Evolutionary conservation across 2,888 invertebrate species (phyloP), one percentile per base, ranked within the genome.

Genomic region (Nasonovia ribisnigri): DNA sequence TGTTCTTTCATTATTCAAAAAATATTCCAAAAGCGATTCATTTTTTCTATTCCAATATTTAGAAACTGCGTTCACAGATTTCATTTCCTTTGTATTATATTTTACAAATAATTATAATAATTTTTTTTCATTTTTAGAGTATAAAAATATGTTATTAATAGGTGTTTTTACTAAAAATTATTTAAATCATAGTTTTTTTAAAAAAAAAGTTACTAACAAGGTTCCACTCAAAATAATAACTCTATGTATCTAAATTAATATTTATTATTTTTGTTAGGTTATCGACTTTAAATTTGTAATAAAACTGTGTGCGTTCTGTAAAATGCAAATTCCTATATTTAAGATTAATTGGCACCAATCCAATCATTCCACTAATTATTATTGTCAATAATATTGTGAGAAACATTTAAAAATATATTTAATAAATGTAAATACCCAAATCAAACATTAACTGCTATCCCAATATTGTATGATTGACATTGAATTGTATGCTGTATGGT

Each of bases 91-190:
- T 89, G 46, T 93, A 57, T 84, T 84, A 90, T 93, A 93, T 93
- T 93, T 90, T 93, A 84, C 60, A 48, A 89, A 84, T 88, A 54
- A 89, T 84, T 57, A 84, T 84, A 54, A 67, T 77, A 48, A 51
- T 67, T 77, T 92, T 57, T 88, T 88, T 93, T 84, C 29, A 84
- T 84, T 88, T 93, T 84, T 93, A 93, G 89, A 93, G 89, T 93
- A 92, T 92, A 89, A 84, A 89, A 89, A 57, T 90, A 46, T 90
- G 84, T 93, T 93, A 89, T 84, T 77, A 77, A 51, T 67, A 92
- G 24, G 67, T 87, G 46, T 51, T 92, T 92, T 67, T 88, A 77
- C 54, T 54, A 24, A 84, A 57, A 60, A 77, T 67, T 88, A 77
- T 88, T 54, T 13, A 84, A 57, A 60, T 42, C 26, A 90, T 89